A percentile compares a stretch with the other conserved stretches of the same genome.
Evolutionary conservation across 2,888 invertebrate genomes (phyloP).

Genomic region (Stenodema calcarata): DNA sequence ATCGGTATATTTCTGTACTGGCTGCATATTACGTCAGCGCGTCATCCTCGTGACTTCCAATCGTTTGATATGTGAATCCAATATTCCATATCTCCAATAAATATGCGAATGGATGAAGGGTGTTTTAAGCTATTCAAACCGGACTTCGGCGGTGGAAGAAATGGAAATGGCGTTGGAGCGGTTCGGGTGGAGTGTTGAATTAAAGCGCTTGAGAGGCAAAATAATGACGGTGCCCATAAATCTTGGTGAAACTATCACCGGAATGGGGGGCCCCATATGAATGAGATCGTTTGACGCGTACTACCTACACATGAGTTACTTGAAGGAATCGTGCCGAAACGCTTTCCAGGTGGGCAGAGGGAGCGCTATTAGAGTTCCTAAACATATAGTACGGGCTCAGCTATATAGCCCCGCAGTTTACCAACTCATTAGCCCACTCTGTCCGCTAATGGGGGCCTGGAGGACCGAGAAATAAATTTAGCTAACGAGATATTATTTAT

Average conservation of each 20-base stretch:
- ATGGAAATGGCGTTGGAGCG: neutral
- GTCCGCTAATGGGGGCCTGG: constrained; percentile 2
- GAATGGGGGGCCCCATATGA: neutral
- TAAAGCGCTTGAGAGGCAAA: neutral
- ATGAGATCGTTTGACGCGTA: constrained; percentile 15
- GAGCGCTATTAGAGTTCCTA: neutral
- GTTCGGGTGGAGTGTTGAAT: neutral
- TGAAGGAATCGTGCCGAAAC: constrained; percentile 5
- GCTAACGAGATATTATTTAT: constrained; percentile 36
- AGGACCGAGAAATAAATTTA: constrained; percentile 14
- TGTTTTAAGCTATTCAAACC: neutral
- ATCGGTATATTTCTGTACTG: too few species aligned
- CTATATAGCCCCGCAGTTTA: constrained; percentile 13
- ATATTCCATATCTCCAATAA: too few species aligned
- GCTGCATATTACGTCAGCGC: too few species aligned
- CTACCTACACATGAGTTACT: neutral
- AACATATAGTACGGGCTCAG: neutral
- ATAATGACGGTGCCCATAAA: neutral
- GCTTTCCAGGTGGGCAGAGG: constrained; percentile 14
- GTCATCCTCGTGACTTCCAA: too few species aligned
- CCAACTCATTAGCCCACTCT: constrained; percentile 18
- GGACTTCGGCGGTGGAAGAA: neutral
- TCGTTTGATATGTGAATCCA: too few species aligned
- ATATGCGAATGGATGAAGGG: too few species aligned
- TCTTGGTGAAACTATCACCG: neutral